Percentiles rank a stretch among this genome's conserved stretches.
Evolutionary conservation across 2,113 vertebrate genomes (phyloP).

Genomic region (Pseudorhombus dupliciocellatus): DNA sequence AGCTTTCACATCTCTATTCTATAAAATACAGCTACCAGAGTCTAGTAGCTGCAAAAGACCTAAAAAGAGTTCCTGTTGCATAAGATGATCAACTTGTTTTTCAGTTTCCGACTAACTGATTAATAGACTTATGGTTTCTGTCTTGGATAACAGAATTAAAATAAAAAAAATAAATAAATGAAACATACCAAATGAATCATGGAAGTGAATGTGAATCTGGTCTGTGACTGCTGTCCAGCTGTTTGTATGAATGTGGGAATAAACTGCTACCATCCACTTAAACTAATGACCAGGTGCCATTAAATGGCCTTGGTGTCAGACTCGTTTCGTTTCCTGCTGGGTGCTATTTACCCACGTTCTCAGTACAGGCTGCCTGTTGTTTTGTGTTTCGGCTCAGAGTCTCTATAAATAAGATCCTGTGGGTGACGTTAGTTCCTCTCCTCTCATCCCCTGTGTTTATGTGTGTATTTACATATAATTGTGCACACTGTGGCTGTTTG

Average conservation of each 20-base stretch:
- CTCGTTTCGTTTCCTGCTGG: conserved; percentile 61
- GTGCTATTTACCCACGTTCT: conserved; percentile 44
- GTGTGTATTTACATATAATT: conserved; percentile 66
- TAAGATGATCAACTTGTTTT: background rate
- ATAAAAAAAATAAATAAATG: background rate
- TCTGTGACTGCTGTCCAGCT: background rate
- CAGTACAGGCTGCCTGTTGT: conserved; percentile 55
- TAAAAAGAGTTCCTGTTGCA: background rate
- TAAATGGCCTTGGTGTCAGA: conserved; percentile 47
- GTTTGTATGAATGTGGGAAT: conserved; percentile 12
- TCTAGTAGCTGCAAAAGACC: background rate
- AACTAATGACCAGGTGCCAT: conserved; percentile 51
- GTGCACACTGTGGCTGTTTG: conserved; percentile 28
- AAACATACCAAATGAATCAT: background rate
- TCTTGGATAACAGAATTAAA: background rate
- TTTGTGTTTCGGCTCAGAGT: conserved; percentile 57
- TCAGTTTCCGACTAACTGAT: background rate
- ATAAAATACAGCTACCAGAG: too few relatives aligned
- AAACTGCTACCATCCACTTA: conserved; percentile 27
- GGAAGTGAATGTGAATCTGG: background rate
- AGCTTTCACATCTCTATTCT: too few relatives aligned
- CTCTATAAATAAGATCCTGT: conserved; percentile 76
- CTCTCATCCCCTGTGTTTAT: conserved; percentile 56
- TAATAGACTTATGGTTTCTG: background rate
- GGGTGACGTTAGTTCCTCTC: conserved; percentile 69